These are phyloP conservation scores for Drosophila conformis DNA, from an alignment of 2,888 invertebrate species.

Conservation along the genomic window DNA sequence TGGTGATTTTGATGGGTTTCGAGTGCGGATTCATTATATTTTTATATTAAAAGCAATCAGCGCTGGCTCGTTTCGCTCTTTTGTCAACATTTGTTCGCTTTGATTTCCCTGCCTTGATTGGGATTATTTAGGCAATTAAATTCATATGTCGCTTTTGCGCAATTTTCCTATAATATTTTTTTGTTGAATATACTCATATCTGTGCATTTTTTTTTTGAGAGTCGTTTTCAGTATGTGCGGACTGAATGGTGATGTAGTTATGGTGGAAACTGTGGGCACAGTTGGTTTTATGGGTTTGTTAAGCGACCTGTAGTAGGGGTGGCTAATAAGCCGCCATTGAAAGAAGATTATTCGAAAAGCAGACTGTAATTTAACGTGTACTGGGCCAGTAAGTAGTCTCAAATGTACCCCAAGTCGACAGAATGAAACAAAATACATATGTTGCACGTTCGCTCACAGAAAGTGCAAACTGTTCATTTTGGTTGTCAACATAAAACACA, in stretches of 20 bases:
- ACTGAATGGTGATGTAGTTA: constrained; percentile 23
- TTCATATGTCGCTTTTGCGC: constrained; percentile 71
- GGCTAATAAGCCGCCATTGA: constrained; percentile 19
- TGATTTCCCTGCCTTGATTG: constrained; percentile 64
- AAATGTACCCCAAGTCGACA: not conserved
- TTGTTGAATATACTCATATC: constrained; percentile 7
- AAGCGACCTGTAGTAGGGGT: constrained; percentile 28
- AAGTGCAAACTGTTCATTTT: not conserved
- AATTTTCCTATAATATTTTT: constrained; percentile 43
- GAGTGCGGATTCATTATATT: constrained; percentile 76
- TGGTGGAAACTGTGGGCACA: constrained; percentile 21
- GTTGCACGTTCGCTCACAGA: not conserved
- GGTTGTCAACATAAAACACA: not conserved
- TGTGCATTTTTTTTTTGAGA: not conserved
- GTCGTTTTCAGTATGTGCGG: constrained; percentile 7
- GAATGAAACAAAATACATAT: not conserved
- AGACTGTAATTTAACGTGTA: not conserved
- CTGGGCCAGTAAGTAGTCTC: not conserved
- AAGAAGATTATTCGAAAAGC: constrained; percentile 16
- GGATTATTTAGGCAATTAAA: constrained; percentile 76
- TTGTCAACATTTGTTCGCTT: constrained; percentile 66
- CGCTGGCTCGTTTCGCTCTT: constrained; percentile 34
- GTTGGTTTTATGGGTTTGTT: constrained; percentile 36
- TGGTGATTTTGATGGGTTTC: constrained; percentile 39
- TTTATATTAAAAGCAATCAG: constrained; percentile 81